phyloP scores from a whole-genome alignment of 2,888 invertebrate species.

The Scelioninae gen. 1 region DNA sequence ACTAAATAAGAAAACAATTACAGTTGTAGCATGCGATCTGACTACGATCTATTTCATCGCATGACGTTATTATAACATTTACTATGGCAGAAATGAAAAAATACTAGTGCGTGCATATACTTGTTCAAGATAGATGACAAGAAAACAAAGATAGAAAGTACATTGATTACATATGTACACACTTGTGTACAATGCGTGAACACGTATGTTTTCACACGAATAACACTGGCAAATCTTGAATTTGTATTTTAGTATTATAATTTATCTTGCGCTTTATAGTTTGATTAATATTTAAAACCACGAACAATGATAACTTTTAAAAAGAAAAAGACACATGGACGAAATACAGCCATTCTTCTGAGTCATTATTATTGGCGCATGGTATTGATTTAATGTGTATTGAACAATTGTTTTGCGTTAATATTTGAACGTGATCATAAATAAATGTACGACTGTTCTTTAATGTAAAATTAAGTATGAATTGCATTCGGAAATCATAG shows the following conservation, averaged over 20 bases:
- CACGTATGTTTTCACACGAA: slow-evolving; percentile 62
- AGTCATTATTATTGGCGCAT: slow-evolving; percentile 31
- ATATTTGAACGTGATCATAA: slow-evolving; percentile 49
- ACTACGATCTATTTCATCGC: slow-evolving; percentile 75
- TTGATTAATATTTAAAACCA: slow-evolving; percentile 50
- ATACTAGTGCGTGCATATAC: slow-evolving; percentile 41
- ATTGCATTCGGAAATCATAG: no score
- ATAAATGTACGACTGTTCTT: slow-evolving; percentile 45
- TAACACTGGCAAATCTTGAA: slow-evolving; percentile 34
- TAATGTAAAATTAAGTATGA: no score
- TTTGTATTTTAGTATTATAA: slow-evolving; percentile 42
- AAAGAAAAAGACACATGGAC: not conserved
- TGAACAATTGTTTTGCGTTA: slow-evolving; percentile 52
- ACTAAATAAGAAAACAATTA: no score
- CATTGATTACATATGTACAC: slow-evolving; percentile 56
- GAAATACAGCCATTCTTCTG: slow-evolving; percentile 26
- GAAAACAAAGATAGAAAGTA: slow-evolving; percentile 46
- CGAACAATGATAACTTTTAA: slow-evolving; percentile 43
- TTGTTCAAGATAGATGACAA: slow-evolving; percentile 43
- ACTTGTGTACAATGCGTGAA: slow-evolving; percentile 39
- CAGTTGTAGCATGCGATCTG: not conserved
- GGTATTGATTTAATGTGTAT: slow-evolving; percentile 52
- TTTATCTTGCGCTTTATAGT: slow-evolving; percentile 35
- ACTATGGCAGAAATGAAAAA: slow-evolving; percentile 50
- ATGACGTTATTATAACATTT: slow-evolving; percentile 68